phyloP scores from a whole-genome alignment of 2,113 vertebrate genomes.

The Salvelinus fontinalis region DNA sequence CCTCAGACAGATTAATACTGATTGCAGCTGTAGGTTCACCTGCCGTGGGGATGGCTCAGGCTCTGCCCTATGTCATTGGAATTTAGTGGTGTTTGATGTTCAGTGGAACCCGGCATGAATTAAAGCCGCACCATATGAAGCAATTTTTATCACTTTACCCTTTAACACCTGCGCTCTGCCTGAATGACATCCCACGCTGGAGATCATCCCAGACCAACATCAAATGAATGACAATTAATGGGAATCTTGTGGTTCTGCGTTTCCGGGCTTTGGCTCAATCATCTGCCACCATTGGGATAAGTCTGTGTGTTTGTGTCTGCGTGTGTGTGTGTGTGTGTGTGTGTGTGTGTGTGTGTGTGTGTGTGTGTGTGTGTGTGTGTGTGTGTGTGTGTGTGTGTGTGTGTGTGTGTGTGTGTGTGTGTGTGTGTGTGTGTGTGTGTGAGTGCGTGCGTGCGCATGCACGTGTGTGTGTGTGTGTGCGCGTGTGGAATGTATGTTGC shows the following conservation, averaged over 20 bases:
- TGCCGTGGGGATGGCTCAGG: slow-evolving; percentile 34
- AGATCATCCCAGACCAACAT: slow-evolving; percentile 56
- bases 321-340: slow-evolving; percentile 28
- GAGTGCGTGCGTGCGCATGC: background rate
- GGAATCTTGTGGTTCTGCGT: slow-evolving; percentile 48
- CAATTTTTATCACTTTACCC: slow-evolving; percentile 70
- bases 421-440: slow-evolving; percentile 13
- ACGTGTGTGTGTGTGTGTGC: slow-evolving; percentile 4
- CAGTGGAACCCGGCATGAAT: slow-evolving; percentile 53
- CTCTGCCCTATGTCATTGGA: slow-evolving; percentile 44
- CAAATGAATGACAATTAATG: slow-evolving; percentile 68
- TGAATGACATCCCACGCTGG: slow-evolving; percentile 46
- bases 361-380: slow-evolving; percentile 7
- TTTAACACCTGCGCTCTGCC: slow-evolving; percentile 39
- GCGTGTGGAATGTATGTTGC: slow-evolving; percentile 64
- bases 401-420: background rate
- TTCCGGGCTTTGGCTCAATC: slow-evolving; percentile 7
- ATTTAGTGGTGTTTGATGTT: slow-evolving; percentile 60
- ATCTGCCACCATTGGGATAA: background rate
- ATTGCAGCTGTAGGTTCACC: slow-evolving; percentile 43
- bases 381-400: slow-evolving; percentile 31
- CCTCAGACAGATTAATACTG: slow-evolving; percentile 54
- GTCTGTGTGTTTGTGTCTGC: slow-evolving; percentile 16
- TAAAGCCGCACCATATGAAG: slow-evolving; percentile 64
- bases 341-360: slow-evolving; percentile 1